Conservation (phyloP, 2,797 vertebrate species). For the Hemibagrus guttatus region DNA sequence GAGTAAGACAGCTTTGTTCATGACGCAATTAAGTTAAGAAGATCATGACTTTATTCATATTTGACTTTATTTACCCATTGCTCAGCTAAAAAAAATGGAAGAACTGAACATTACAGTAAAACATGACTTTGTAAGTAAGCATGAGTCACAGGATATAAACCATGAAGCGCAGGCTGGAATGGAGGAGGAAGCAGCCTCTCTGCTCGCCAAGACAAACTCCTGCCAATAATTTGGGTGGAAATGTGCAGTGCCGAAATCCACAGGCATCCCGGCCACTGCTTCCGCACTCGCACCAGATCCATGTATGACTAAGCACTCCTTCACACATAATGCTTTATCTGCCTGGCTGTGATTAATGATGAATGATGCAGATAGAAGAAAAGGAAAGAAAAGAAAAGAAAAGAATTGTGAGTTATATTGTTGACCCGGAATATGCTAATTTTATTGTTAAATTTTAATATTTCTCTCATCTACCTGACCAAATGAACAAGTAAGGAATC, state of each 20-base stretch:
- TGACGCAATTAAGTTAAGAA: neutral
- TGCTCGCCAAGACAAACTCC: constrained; percentile 64
- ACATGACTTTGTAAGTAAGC: constrained; percentile 58
- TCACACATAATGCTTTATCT: constrained; percentile 35
- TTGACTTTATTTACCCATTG: neutral
- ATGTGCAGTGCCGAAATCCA: constrained; percentile 58
- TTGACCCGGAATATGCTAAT: neutral
- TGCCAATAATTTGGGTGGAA: constrained; percentile 61
- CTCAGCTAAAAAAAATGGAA: neutral
- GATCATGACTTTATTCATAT: neutral
- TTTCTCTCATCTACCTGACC: neutral
- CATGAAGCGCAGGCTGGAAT: constrained; percentile 58
- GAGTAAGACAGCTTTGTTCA: neutral
- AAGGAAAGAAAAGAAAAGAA: neutral
- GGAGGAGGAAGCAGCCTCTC: constrained; percentile 50
- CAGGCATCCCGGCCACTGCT: constrained; percentile 49
- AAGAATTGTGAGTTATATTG: neutral
- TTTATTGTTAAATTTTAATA: no score
- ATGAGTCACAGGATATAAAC: constrained; percentile 78
- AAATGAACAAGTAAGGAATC: neutral
- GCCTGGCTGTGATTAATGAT: constrained; percentile 31
- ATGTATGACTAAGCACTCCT: constrained; percentile 36
- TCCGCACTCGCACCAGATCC: constrained; percentile 53
- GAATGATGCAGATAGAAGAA: neutral
- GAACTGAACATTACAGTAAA: constrained; percentile 60